Base-by-base conservation (phyloP, 2,797 vertebrate genomes). In the Mormyrops attenuatus region DNA sequence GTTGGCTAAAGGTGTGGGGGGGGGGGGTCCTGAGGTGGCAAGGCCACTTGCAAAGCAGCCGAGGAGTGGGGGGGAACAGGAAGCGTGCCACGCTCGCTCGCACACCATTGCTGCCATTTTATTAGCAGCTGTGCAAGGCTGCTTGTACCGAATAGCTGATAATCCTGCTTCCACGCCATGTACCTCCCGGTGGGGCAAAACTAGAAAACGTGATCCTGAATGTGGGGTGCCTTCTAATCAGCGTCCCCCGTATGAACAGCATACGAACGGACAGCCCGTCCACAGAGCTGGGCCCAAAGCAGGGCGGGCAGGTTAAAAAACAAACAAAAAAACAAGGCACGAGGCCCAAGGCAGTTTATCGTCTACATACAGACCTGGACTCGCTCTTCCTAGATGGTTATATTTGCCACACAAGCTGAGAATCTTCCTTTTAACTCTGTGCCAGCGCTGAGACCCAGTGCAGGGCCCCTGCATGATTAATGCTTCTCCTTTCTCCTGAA, bases 381-480 rank as follows among this genome's bases (percentile, higher is more conserved):
- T 89, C 88, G 88, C 88, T 80, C 73, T 90, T 89, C 66, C 15
- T 88, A 84, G 84, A 91, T 88, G 89, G 88, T 89, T 88, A 91
- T 87, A 57, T 89, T 89, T 85, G 90, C 60, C 63, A 88, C 87
- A 89, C 89, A 47, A 49, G 88, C 20, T 30, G 60, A 88, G 88
- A 90, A 88, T 90, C 85, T 90, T 88, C 38, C 49, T 91, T 86
- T 89, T 90, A 84, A 90, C 84, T 91, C 73, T 89, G 80, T 85
- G 88, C 82, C 89, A 26, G 73, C 73, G 20, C 2, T 88, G 57
- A 88, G 87, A 87, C 60, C 88, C 89, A 60, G 89, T 88, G 13
- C 57, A 85, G 89, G 55, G 15, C 47, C 1, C 17, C 30, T 44
- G 15, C 47, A 22, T 91, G 84, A 90, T 91, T 90, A 77, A 91